Evolutionary conservation across 2,797 vertebrate genomes (phyloP).

Genomic region (Hippocampus kuda): DNA sequence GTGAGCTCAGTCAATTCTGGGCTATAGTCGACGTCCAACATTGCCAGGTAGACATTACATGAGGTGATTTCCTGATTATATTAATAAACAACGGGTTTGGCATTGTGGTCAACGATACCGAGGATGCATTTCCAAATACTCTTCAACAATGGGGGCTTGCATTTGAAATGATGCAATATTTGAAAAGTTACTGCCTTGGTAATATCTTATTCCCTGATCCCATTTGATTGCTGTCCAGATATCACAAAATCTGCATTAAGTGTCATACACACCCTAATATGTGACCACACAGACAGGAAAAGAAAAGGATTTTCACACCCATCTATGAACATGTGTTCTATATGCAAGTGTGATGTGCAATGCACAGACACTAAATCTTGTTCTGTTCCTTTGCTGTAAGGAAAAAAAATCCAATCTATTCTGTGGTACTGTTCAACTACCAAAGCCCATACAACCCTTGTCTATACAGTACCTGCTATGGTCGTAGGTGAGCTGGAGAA

Average conservation of each 20-base stretch:
- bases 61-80: constrained; percentile 33
- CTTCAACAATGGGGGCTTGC: constrained; percentile 26
- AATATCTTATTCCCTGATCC: not conserved
- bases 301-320: not conserved
- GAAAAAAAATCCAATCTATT: not conserved
- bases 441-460: too few relatives aligned
- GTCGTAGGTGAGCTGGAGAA: too few relatives aligned
- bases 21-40: constrained; percentile 38
- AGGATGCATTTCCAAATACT: constrained; percentile 19
- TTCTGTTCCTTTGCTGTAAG: not conserved
- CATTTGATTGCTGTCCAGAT: not conserved
- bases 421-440: too few relatives aligned
- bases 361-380: not conserved
- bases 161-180: constrained; percentile 33
- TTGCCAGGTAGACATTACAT: constrained; percentile 35
- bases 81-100: constrained; percentile 52
- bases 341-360: not conserved
- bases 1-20: constrained; percentile 29
- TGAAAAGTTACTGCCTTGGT: constrained; percentile 11
- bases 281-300: not conserved
- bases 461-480: too few relatives aligned
- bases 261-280: not conserved
- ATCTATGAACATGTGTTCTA: not conserved
- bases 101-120: constrained; percentile 23
- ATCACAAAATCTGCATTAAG: constrained; percentile 1